Evolutionary conservation across 1,140 invertebrate genomes (phyloP).

Genomic region (Caerostris darwini): DNA sequence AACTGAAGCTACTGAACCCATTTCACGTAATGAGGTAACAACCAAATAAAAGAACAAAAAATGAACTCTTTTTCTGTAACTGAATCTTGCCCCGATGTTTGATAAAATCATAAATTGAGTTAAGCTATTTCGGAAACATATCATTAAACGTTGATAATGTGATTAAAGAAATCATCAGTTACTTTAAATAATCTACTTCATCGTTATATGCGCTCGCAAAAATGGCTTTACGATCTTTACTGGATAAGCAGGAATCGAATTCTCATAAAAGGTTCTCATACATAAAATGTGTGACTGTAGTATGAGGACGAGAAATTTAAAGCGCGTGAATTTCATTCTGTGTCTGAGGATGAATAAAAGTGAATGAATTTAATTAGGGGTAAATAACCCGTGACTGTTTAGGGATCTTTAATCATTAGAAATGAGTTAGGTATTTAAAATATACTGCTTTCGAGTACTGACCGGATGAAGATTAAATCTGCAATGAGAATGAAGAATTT

Average conservation of each 20-base stretch:
- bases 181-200: neutral
- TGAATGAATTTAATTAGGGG: neutral
- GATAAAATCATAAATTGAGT: no score
- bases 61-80: no score
- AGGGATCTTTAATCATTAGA: neutral
- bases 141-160: neutral
- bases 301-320: neutral
- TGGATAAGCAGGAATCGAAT: neutral
- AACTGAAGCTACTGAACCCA: no score
- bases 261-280: neutral
- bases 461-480: neutral
- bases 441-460: neutral
- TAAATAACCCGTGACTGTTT: neutral
- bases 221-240: neutral
- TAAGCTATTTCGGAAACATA: neutral
- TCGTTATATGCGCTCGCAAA: neutral
- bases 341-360: neutral
- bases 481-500: neutral
- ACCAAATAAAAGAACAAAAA: no score
- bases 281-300: neutral
- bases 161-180: neutral
- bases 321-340: no score
- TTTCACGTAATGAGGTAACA: no score
- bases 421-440: neutral
- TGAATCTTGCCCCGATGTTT: no score